Evolutionary conservation across 2,113 vertebrate species (phyloP).

Genomic region (Oryzias celebensis): DNA sequence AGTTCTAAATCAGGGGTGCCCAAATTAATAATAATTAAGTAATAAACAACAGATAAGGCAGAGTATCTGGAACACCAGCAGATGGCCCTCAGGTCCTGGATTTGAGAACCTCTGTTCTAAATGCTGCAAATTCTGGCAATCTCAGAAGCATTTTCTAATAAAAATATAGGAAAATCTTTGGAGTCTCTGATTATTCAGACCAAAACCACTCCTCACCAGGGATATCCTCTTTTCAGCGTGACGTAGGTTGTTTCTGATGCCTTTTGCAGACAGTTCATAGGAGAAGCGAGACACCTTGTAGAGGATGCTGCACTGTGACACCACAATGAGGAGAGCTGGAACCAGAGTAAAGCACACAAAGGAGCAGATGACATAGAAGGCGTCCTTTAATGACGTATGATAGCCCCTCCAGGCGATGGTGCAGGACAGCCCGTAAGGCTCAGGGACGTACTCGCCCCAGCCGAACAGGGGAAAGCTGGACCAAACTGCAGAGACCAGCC

Average conservation of each 20-base stretch:
- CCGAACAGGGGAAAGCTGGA: constrained; percentile 71
- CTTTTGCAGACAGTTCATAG: constrained; percentile 39
- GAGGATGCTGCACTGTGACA: constrained; percentile 68
- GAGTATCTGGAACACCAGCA: no score
- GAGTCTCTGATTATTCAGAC: no score
- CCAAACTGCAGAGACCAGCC: constrained; percentile 62
- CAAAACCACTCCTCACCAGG: constrained; percentile 41
- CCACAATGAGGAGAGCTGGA: constrained; percentile 64
- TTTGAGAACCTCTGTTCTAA: no score
- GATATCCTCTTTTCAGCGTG: constrained; percentile 56
- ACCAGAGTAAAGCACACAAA: constrained; percentile 66
- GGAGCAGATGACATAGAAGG: constrained; percentile 72
- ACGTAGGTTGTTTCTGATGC: constrained; percentile 57
- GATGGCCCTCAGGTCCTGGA: no score
- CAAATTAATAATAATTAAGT: no score
- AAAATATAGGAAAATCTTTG: no score
- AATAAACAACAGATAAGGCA: no score
- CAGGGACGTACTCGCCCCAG: constrained; percentile 72
- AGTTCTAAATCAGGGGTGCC: no score
- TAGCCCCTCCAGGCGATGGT: constrained; percentile 71
- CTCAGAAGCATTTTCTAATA: no score
- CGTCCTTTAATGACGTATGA: constrained; percentile 66
- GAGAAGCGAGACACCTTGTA: constrained; percentile 59
- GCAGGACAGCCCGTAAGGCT: constrained; percentile 75
- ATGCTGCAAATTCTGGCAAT: no score